Percentiles rank a stretch among this genome's conserved stretches.
Conservation (phyloP, 2,113 vertebrate genomes). For the Pontoporia blainvillei region DNA sequence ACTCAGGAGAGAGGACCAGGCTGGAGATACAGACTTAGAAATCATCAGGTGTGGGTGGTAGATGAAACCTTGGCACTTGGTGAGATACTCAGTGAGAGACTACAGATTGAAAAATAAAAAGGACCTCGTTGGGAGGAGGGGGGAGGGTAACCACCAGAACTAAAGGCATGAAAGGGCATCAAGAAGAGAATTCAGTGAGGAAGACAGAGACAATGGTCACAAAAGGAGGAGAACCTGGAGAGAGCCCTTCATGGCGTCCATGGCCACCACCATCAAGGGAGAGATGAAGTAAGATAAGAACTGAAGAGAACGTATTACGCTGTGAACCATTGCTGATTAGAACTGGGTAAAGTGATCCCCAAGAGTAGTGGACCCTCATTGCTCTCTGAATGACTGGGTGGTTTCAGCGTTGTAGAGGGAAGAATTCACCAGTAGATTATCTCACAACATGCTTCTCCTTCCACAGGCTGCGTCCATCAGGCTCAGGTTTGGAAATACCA, state of each 20-base stretch:
- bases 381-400: neutral
- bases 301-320: neutral
- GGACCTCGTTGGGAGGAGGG: neutral
- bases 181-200: neutral
- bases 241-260: neutral
- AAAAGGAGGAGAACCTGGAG: neutral
- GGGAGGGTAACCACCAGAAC: neutral
- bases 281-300: neutral
- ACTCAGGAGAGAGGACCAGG: neutral
- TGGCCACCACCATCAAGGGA: neutral
- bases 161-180: neutral
- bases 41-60: neutral
- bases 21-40: neutral
- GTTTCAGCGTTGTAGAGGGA: neutral
- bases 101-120: neutral
- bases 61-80: neutral
- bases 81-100: neutral
- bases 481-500: neutral
- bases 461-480: neutral
- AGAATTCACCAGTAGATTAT: neutral
- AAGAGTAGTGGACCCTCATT: accelerated
- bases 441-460: neutral
- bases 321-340: neutral
- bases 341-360: neutral
- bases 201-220: neutral